These are phyloP conservation scores for Mythimna ferrago DNA, from an alignment of 2,888 invertebrate genomes.

Conservation along the genomic window DNA sequence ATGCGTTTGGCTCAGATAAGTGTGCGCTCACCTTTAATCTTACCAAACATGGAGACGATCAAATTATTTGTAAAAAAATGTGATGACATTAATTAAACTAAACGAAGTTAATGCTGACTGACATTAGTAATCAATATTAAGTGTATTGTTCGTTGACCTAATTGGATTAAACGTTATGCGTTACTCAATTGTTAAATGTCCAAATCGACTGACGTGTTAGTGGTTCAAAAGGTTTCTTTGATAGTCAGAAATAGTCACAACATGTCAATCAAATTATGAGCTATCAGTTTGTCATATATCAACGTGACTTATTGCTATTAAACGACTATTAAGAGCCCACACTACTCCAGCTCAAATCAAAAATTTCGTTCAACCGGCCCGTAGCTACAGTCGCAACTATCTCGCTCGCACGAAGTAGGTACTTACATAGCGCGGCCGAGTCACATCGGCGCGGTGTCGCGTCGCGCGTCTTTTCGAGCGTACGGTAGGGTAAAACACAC, in stretches of 20 bases:
- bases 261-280: neutral
- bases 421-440: too few relatives aligned
- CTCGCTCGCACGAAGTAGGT: too few relatives aligned
- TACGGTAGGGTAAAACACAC: too few relatives aligned
- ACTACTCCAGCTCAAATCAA: too few relatives aligned
- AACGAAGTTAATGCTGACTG: neutral
- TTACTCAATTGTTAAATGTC: conserved; percentile 3
- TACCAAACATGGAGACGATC: neutral
- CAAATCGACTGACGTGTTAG: neutral
- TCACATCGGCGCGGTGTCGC: too few relatives aligned
- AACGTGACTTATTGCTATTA: neutral
- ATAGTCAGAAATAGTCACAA: neutral
- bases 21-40: conserved; percentile 2
- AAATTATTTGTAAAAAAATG: neutral
- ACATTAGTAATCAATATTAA: neutral
- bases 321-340: neutral
- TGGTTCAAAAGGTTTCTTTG: conserved; percentile 6
- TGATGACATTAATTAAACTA: neutral
- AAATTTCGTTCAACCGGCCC: too few relatives aligned
- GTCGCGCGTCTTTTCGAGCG: too few relatives aligned
- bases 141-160: neutral
- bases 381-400: too few relatives aligned
- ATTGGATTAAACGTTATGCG: conserved; percentile 3
- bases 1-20: too few relatives aligned
- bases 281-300: neutral